Evolutionary conservation across 2,797 vertebrate species (phyloP).

Genomic region (Channallabes apus): DNA sequence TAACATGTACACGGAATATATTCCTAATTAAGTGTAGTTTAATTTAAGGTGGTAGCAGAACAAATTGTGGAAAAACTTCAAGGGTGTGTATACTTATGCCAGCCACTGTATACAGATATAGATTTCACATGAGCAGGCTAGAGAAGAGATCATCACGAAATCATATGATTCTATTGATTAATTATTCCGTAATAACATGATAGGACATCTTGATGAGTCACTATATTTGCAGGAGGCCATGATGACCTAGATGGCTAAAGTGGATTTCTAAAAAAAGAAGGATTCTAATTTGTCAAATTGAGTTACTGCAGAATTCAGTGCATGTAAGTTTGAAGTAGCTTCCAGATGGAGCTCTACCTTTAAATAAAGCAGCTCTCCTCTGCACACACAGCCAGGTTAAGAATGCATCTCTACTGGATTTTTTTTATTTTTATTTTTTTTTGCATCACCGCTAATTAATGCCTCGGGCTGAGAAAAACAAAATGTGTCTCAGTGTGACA

Average conservation of each 20-base stretch:
- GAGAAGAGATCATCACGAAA: not conserved
- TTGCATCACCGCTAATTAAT: constrained; percentile 64
- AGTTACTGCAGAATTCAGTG: constrained; percentile 20
- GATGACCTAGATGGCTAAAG: constrained; percentile 36
- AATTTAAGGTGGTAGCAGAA: not conserved
- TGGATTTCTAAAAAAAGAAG: constrained; percentile 19
- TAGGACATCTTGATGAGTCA: not conserved
- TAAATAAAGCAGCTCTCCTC: constrained; percentile 54
- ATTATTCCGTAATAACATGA: constrained; percentile 10
- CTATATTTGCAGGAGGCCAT: constrained; percentile 27
- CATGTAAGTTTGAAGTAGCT: constrained; percentile 48
- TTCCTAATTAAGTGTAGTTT: not conserved
- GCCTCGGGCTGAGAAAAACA: constrained; percentile 54
- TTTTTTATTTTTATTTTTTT: constrained; percentile 14
- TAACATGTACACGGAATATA: too few relatives aligned
- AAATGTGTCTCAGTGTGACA: constrained; percentile 56
- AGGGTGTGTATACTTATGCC: not conserved
- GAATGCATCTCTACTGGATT: constrained; percentile 57
- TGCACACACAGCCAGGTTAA: constrained; percentile 53
- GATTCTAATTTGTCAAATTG: constrained; percentile 37
- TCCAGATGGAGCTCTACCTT: constrained; percentile 49
- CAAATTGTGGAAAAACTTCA: not conserved
- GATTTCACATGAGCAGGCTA: not conserved
- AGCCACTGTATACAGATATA: not conserved
- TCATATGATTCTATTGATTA: not conserved